Evolutionary conservation across 1,140 invertebrate genomes (phyloP).

Genomic region (Meteorus sp.): DNA sequence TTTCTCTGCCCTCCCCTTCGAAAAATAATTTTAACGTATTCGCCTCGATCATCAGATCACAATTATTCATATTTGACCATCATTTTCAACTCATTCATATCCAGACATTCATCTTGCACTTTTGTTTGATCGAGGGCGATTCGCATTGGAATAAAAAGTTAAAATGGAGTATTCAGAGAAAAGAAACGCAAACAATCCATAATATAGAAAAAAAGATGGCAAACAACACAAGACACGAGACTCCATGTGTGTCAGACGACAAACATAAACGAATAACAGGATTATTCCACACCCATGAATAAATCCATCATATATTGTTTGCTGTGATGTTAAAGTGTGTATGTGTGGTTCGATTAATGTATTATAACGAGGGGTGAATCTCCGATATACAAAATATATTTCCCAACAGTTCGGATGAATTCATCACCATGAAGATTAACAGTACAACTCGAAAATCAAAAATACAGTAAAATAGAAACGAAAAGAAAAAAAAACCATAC

Average conservation of each 20-base stretch:
- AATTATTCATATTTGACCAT: background rate
- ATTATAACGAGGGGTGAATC: background rate
- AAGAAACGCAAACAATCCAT: constrained; percentile 26
- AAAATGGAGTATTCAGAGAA: constrained; percentile 4
- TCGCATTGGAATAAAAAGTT: background rate
- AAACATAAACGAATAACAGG: constrained; percentile 38
- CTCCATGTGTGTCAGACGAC: constrained; percentile 55
- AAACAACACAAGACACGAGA: constrained; percentile 58
- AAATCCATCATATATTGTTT: too few species aligned
- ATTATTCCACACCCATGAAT: too few species aligned
- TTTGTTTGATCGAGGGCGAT: background rate
- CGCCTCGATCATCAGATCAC: too few species aligned
- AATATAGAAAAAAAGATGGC: constrained; percentile 37
- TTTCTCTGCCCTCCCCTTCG: background rate
- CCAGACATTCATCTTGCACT: background rate
- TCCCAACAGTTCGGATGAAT: background rate
- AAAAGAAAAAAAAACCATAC: constrained; percentile 1
- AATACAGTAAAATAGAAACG: background rate
- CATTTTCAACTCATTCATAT: background rate
- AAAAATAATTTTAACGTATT: background rate
- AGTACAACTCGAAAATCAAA: background rate
- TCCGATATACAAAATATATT: background rate
- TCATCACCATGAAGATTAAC: background rate
- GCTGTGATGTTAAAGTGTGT: too few species aligned
- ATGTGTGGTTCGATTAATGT: too few species aligned